These are phyloP conservation scores for Symphodus melops DNA, from an alignment of 2,113 vertebrate species.

Conservation along the genomic window DNA sequence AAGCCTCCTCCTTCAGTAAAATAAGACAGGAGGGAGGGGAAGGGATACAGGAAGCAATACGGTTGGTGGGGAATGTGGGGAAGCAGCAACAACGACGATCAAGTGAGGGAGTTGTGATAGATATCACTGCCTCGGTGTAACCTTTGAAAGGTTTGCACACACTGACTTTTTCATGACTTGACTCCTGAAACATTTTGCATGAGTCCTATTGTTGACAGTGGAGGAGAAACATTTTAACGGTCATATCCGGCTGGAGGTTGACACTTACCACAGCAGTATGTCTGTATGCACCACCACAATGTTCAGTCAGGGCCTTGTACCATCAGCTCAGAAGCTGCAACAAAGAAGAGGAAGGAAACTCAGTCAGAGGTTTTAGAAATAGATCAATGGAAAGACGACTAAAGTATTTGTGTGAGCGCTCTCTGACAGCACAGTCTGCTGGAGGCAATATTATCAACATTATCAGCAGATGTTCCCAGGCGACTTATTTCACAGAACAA, in stretches of 20 bases:
- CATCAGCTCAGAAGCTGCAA: slow-evolving; percentile 66
- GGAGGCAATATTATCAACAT: not conserved
- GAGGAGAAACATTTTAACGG: slow-evolving; percentile 1
- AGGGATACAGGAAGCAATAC: not conserved
- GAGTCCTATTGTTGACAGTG: not conserved
- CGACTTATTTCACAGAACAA: too few relatives aligned
- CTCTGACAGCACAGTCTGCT: not conserved
- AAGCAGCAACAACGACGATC: not conserved
- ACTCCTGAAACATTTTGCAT: not conserved
- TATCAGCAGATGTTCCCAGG: too few relatives aligned
- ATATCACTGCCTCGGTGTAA: too few relatives aligned
- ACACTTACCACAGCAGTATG: slow-evolving; percentile 75
- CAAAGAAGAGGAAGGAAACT: not conserved
- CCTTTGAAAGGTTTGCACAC: not conserved
- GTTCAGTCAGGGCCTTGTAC: slow-evolving; percentile 56
- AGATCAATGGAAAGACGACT: not conserved
- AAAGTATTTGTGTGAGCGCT: not conserved
- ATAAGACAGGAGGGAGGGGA: not conserved
- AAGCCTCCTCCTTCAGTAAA: slow-evolving; percentile 1
- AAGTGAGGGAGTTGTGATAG: not conserved
- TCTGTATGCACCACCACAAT: slow-evolving; percentile 60
- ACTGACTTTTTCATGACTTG: not conserved
- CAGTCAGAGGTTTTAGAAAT: not conserved
- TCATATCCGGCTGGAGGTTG: not conserved
- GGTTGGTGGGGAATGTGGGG: slow-evolving; percentile 3